These are phyloP conservation scores for Tyria jacobaeae DNA, from an alignment of 2,888 invertebrate genomes.

Conservation along the genomic window DNA sequence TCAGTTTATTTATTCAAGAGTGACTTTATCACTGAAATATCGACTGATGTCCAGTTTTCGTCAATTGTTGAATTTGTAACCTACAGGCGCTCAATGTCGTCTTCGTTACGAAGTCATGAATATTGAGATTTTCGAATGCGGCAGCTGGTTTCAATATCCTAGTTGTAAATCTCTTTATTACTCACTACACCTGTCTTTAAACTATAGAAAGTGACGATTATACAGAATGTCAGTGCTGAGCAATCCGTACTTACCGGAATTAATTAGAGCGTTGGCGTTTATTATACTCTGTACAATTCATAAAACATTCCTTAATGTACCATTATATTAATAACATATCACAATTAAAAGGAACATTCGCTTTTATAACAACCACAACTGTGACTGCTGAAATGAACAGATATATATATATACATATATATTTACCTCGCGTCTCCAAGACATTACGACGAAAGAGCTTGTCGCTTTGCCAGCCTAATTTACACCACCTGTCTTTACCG, in stretches of 20 bases:
- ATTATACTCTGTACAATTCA: conserved; percentile 25
- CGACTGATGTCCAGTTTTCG: conserved; percentile 52
- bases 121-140: conserved; percentile 10
- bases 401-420: no score
- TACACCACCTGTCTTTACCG: conserved; percentile 15
- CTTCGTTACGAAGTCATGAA: conserved; percentile 34
- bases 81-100: conserved; percentile 52
- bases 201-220: conserved; percentile 29
- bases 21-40: conserved; percentile 58
- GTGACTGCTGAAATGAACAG: conserved; percentile 21
- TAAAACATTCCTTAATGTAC: conserved; percentile 26
- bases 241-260: conserved; percentile 24
- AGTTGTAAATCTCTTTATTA: conserved; percentile 12
- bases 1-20: conserved; percentile 55
- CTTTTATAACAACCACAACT: conserved; percentile 23
- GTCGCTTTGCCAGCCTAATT: conserved; percentile 20
- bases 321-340: conserved; percentile 28
- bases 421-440: conserved; percentile 9
- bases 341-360: conserved; percentile 29
- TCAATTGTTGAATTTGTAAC: conserved; percentile 57
- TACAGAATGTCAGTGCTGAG: conserved; percentile 10
- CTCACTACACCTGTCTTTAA: conserved; percentile 10
- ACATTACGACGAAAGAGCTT: conserved; percentile 19
- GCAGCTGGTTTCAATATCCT: conserved; percentile 9
- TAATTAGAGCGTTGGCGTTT: conserved; percentile 27